Conservation (phyloP, 2,888 invertebrate species). For the Thymelicus acteon region DNA sequence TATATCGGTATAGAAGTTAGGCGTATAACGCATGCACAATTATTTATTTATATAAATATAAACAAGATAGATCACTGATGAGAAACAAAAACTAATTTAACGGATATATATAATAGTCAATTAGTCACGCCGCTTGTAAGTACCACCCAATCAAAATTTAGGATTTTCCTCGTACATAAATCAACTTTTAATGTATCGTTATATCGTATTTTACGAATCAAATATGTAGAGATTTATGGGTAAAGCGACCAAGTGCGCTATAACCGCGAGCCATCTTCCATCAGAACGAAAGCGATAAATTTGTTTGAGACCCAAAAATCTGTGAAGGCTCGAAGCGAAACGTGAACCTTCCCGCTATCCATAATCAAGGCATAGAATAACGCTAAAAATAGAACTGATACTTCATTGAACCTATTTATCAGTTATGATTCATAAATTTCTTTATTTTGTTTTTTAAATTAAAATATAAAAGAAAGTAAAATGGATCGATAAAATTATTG, state of each 20-base stretch:
- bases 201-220: constrained; percentile 41
- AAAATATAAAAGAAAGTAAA: too few relatives aligned
- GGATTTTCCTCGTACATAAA: constrained; percentile 28
- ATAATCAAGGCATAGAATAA: neutral
- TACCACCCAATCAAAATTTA: constrained; percentile 13
- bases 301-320: constrained; percentile 52
- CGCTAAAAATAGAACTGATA: too few relatives aligned
- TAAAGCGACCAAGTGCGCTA: constrained; percentile 43
- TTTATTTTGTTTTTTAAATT: too few relatives aligned
- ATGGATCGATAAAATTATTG: too few relatives aligned
- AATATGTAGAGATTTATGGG: constrained; percentile 41
- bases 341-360: constrained; percentile 47
- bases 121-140: neutral
- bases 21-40: neutral
- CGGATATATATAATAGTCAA: constrained; percentile 3
- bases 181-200: constrained; percentile 29
- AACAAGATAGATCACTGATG: neutral
- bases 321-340: constrained; percentile 56
- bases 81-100: neutral
- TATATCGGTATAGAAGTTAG: neutral
- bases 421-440: too few relatives aligned
- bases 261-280: constrained; percentile 53
- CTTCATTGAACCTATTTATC: too few relatives aligned
- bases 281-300: constrained; percentile 57
- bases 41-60: neutral